Percentiles rank a stretch among this genome's conserved stretches.
These are phyloP conservation scores for Drosophila mulleri DNA, from an alignment of 2,888 invertebrate genomes.

Conservation along the genomic window DNA sequence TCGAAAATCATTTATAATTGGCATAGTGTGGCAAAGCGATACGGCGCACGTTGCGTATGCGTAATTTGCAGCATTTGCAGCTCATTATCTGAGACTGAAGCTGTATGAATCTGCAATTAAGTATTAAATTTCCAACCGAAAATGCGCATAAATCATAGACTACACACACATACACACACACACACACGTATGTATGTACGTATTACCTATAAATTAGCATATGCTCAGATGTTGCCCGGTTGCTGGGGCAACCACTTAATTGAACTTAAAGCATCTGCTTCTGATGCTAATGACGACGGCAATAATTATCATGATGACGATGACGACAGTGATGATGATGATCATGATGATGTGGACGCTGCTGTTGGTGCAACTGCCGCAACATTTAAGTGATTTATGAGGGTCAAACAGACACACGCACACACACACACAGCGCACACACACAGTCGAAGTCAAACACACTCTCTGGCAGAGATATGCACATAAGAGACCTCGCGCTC, in stretches of 20 bases:
- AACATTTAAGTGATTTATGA: conserved; percentile 74
- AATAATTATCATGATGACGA: conserved; percentile 23
- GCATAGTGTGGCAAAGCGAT: conserved; percentile 11
- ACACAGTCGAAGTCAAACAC: background rate
- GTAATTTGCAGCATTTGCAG: conserved; percentile 44
- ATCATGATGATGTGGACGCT: conserved; percentile 6
- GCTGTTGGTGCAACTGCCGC: conserved; percentile 42
- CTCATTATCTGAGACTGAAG: conserved; percentile 32
- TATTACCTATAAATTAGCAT: conserved; percentile 57
- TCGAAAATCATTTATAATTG: conserved; percentile 13
- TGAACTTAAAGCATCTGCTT: conserved; percentile 64
- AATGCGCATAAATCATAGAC: conserved; percentile 44
- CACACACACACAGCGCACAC: background rate
- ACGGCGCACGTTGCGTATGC: conserved; percentile 36
- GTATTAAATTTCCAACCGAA: conserved; percentile 34
- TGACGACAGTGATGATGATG: conserved; percentile 7
- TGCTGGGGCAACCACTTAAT: conserved; percentile 58
- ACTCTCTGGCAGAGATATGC: conserved; percentile 2
- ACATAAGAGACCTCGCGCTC: conserved; percentile 18
- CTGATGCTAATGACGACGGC: conserved; percentile 27
- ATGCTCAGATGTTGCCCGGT: conserved; percentile 23
- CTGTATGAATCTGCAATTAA: conserved; percentile 46
- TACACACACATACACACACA: conserved; percentile 6
- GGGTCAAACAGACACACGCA: conserved; percentile 29
- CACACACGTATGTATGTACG: background rate